Evolutionary conservation across 2,888 invertebrate genomes (phyloP).

Genomic region (Dicranocentrus wangi): DNA sequence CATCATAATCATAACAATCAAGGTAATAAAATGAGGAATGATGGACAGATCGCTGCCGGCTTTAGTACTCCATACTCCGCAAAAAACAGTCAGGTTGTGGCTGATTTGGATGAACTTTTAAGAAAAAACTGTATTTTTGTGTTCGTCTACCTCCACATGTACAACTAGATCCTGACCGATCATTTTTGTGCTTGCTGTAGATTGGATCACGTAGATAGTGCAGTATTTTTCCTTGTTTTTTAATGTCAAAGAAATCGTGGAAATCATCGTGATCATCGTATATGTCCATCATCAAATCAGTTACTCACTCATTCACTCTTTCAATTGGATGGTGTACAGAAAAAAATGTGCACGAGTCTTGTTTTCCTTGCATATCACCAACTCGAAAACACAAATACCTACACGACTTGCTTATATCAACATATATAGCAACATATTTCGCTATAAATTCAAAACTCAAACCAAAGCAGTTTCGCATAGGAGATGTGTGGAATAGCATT

Average conservation of each 20-base stretch:
- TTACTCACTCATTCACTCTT: slow-evolving; percentile 1
- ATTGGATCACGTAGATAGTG: background rate
- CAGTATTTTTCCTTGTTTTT: background rate
- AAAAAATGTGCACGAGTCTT: background rate
- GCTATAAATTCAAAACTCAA: too few relatives aligned
- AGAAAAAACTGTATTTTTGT: slow-evolving; percentile 10
- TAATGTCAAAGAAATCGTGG: slow-evolving; percentile 2
- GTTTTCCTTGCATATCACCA: background rate
- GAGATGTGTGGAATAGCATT: too few relatives aligned
- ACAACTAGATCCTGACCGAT: background rate
- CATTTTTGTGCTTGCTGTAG: background rate
- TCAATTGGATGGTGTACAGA: background rate
- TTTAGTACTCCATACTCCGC: background rate
- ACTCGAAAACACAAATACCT: background rate
- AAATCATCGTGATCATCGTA: slow-evolving; percentile 10
- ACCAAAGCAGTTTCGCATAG: too few relatives aligned
- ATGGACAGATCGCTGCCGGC: slow-evolving; percentile 50
- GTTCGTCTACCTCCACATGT: background rate
- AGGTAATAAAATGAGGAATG: slow-evolving; percentile 41
- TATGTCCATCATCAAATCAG: slow-evolving; percentile 12
- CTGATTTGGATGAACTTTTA: slow-evolving; percentile 10
- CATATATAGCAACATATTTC: background rate
- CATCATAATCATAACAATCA: slow-evolving; percentile 31
- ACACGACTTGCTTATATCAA: slow-evolving; percentile 1
- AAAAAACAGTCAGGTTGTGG: too few relatives aligned